These are phyloP conservation scores for Melanotaenia parkinsoni DNA, from an alignment of 2,797 vertebrate genomes.

Conservation along the genomic window DNA sequence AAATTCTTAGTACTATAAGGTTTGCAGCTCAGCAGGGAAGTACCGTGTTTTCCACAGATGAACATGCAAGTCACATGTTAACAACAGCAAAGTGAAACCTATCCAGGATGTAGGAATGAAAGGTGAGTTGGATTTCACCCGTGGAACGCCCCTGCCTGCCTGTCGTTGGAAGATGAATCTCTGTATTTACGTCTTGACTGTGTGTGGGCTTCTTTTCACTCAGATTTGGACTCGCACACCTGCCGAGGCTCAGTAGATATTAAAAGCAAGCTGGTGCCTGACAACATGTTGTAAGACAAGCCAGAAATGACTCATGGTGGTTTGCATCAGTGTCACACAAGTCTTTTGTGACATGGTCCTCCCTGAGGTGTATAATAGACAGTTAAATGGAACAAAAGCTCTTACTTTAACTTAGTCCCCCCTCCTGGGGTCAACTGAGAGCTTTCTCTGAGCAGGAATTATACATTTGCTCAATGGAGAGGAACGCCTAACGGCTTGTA, in stretches of 20 bases:
- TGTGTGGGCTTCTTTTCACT: slow-evolving; percentile 45
- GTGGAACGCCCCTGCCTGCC: neutral
- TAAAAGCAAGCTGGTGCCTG: slow-evolving; percentile 47
- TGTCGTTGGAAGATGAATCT: neutral
- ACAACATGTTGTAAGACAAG: slow-evolving; percentile 54
- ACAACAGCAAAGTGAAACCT: slow-evolving; percentile 31
- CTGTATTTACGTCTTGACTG: slow-evolving; percentile 9
- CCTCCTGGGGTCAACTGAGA: slow-evolving; percentile 43
- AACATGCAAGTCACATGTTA: slow-evolving; percentile 61
- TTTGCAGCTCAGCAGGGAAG: slow-evolving; percentile 44
- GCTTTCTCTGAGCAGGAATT: slow-evolving; percentile 69
- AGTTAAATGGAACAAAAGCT: slow-evolving; percentile 69
- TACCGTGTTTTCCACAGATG: slow-evolving; percentile 46
- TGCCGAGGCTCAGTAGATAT: slow-evolving; percentile 47
- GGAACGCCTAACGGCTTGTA: slow-evolving; percentile 55
- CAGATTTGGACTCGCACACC: slow-evolving; percentile 34
- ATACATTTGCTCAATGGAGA: slow-evolving; percentile 40
- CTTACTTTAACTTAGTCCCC: slow-evolving; percentile 50
- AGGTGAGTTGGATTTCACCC: slow-evolving; percentile 44
- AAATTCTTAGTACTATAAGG: slow-evolving; percentile 24
- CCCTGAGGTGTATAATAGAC: slow-evolving; percentile 46
- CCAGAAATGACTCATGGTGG: slow-evolving; percentile 55
- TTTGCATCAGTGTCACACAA: slow-evolving; percentile 64
- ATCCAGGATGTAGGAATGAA: slow-evolving; percentile 22
- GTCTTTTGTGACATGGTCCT: slow-evolving; percentile 58